Evolutionary conservation across 1,140 invertebrate species (phyloP), one percentile per base, ranked within the genome.

Genomic region (Aphelenchoides besseyi): DNA sequence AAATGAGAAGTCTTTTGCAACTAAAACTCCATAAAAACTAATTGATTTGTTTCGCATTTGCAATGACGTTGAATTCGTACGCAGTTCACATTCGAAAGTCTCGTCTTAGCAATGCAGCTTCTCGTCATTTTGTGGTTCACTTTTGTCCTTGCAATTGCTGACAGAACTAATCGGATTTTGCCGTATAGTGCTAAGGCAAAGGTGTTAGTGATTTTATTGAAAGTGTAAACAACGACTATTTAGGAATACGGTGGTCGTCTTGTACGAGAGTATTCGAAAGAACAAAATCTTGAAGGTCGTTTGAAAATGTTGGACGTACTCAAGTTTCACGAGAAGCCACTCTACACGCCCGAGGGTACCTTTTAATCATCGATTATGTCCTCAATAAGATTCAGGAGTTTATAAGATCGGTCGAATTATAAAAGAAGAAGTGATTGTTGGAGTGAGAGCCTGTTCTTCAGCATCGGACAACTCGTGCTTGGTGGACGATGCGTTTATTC

Each of bases 331-430:
- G 23, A 59, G 18, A 5, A 59, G 18, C 5, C 5, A 28, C 5
- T 59, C 55, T 59, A 59, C 55, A 59, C 55, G 55, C 55, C 55
- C 5, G 18, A 59, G 23, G 55, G 18, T 28, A 18, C 37, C n/a
- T 41, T 8, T n/a, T n/a, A n/a, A n/a, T n/a, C n/a, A n/a, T n/a
- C n/a, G n/a, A n/a, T n/a, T n/a, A n/a, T n/a, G n/a, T n/a, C n/a
- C n/a, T n/a, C n/a, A n/a, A n/a, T n/a, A n/a, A n/a, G n/a, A n/a
- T n/a, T n/a, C n/a, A n/a, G n/a, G n/a, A n/a, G n/a, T 16, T 12
- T 48, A 48, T 23, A 23, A 48, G 41, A 48, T 48, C 41, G 41
- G 41, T 48, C 12, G 12, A 12, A 23, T 23, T 12, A 16, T 48
- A 12, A 48, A 48, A 48, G 23, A 48, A 23, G 12, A 48, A 23